Conservation (phyloP, 2,797 vertebrate species). For the Sebastes iracundus region DNA sequence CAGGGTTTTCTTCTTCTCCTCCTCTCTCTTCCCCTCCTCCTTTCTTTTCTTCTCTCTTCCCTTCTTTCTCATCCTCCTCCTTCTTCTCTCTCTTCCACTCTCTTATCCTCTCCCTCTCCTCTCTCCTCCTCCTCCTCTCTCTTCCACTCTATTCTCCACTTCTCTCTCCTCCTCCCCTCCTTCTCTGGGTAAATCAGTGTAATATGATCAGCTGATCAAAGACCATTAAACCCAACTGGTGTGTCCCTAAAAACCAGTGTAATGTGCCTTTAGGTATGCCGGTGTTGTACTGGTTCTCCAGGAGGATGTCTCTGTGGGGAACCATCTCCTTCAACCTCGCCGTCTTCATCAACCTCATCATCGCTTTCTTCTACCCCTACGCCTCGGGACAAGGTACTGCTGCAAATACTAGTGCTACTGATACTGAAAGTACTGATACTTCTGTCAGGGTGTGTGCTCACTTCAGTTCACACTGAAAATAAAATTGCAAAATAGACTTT, state of each 20-base stretch:
- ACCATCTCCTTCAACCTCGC: constrained; percentile 98
- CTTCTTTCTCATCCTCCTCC: too few species aligned
- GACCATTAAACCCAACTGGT: background rate
- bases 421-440: background rate
- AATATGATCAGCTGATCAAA: background rate
- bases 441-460: too few species aligned
- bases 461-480: too few species aligned
- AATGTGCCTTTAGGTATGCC: constrained; percentile 83
- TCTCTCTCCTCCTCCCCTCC: too few species aligned
- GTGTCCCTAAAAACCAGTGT: background rate
- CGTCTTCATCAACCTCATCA: constrained; percentile 98
- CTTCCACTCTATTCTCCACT: background rate
- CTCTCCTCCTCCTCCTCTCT: too few species aligned
- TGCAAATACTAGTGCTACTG: background rate
- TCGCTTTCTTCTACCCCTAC: constrained; percentile 98
- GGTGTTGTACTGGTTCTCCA: constrained; percentile 96
- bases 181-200: too few species aligned
- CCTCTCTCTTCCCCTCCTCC: too few species aligned
- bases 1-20: too few species aligned
- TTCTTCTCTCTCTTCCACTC: too few species aligned
- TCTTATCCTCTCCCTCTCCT: too few species aligned
- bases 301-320: constrained; percentile 97
- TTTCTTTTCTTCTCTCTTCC: too few species aligned
- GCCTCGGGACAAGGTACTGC: constrained; percentile 75
- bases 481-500: too few species aligned